phyloP scores from a whole-genome alignment of 2,888 invertebrate species.

The Elegia similella region DNA sequence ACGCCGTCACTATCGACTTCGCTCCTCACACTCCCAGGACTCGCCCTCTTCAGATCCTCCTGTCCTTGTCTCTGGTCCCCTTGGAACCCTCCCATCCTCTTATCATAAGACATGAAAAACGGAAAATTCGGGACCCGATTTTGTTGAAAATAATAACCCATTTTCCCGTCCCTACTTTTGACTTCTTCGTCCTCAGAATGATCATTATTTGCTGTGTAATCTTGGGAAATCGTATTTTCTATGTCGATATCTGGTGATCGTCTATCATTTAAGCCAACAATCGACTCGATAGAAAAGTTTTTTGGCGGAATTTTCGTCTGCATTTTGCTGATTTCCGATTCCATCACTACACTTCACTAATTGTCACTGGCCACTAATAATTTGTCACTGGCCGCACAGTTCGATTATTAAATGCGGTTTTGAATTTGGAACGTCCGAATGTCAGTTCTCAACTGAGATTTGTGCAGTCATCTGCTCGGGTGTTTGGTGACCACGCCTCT shows the following conservation, averaged over 20 bases:
- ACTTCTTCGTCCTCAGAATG: slow-evolving; percentile 67
- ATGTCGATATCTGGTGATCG: slow-evolving; percentile 75
- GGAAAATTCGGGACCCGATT: slow-evolving; percentile 72
- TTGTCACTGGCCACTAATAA: slow-evolving; percentile 34
- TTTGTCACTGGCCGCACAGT: neutral
- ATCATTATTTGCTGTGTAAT: slow-evolving; percentile 50
- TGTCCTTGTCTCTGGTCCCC: slow-evolving; percentile 44
- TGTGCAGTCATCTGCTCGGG: slow-evolving; percentile 35
- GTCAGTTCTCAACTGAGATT: slow-evolving; percentile 48
- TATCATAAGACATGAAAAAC: slow-evolving; percentile 75
- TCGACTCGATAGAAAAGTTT: slow-evolving; percentile 84
- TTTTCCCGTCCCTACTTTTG: slow-evolving; percentile 62
- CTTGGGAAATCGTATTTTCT: slow-evolving; percentile 65
- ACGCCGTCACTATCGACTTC: slow-evolving; percentile 74
- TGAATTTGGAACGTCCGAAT: slow-evolving; percentile 50
- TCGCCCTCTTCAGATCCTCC: slow-evolving; percentile 68
- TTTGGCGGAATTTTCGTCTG: slow-evolving; percentile 77
- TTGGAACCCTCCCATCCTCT: slow-evolving; percentile 50
- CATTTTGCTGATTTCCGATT: slow-evolving; percentile 70
- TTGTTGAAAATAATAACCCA: slow-evolving; percentile 72
- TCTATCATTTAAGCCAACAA: slow-evolving; percentile 71
- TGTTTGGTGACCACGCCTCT: slow-evolving; percentile 48
- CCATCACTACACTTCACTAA: slow-evolving; percentile 51
- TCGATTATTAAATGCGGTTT: slow-evolving; percentile 17
- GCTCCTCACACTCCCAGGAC: slow-evolving; percentile 70